Percentiles rank a stretch among this genome's conserved stretches.
phyloP scores from a whole-genome alignment of 2,797 vertebrate genomes.

The Rhyacichthys aspro region DNA sequence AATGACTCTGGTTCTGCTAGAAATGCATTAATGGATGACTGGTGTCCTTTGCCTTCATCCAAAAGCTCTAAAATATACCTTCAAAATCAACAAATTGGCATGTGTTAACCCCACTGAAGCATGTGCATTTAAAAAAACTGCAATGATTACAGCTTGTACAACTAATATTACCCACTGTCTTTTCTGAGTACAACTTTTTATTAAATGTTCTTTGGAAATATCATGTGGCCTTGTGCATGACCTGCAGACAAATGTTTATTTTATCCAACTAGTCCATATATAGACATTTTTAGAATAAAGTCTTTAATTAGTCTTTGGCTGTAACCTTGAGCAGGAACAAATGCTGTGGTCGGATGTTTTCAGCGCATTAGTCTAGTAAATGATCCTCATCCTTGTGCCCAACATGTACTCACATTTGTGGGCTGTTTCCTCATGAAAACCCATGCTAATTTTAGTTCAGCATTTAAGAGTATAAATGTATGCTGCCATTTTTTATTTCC shows the following conservation, averaged over 20 bases:
- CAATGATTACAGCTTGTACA: too few species aligned
- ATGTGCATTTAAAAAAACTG: too few species aligned
- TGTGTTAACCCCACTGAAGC: too few species aligned
- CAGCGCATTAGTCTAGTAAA: conserved; percentile 26
- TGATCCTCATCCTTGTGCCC: background rate
- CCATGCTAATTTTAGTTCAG: conserved; percentile 1
- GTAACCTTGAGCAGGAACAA: conserved; percentile 2
- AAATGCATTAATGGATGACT: too few species aligned
- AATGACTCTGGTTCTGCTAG: too few species aligned
- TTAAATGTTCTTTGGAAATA: too few species aligned
- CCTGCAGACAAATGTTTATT: background rate
- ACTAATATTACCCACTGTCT: too few species aligned
- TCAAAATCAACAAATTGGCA: too few species aligned
- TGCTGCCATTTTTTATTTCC: too few species aligned
- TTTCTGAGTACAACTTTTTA: too few species aligned
- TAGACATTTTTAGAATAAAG: background rate
- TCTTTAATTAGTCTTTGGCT: background rate
- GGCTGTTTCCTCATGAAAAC: background rate
- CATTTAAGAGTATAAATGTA: background rate
- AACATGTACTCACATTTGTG: background rate
- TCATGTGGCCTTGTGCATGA: background rate
- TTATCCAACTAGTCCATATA: conserved; percentile 4
- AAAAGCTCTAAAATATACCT: too few species aligned
- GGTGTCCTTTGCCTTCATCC: too few species aligned
- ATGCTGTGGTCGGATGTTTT: background rate